phyloP scores from a whole-genome alignment of 2,888 invertebrate species.

The Drosophila setosimentum region DNA sequence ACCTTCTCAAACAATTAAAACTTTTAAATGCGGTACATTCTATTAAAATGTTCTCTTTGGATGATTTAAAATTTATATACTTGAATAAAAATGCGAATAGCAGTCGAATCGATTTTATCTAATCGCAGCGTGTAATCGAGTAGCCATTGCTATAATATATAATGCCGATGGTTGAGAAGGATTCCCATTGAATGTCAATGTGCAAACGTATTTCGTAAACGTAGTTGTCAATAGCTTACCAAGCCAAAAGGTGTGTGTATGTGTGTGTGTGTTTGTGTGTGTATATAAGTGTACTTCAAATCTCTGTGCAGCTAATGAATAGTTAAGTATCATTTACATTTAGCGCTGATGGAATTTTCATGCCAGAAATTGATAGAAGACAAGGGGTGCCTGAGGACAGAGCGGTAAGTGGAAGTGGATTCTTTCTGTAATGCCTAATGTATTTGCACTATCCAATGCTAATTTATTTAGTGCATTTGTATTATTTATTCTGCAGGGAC shows the following conservation, averaged over 20 bases:
- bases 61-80: background rate
- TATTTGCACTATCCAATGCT: constrained; percentile 43
- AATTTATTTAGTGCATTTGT: constrained; percentile 29
- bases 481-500: constrained; percentile 18
- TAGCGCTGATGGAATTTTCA: constrained; percentile 59
- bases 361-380: constrained; percentile 29
- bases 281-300: constrained; percentile 43
- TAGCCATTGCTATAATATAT: constrained; percentile 19
- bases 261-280: background rate
- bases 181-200: constrained; percentile 50
- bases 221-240: constrained; percentile 48
- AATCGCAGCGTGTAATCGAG: constrained; percentile 6
- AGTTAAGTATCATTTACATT: constrained; percentile 62
- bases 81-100: background rate
- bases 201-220: constrained; percentile 42
- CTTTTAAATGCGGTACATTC: too few relatives aligned
- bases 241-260: constrained; percentile 33
- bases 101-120: background rate
- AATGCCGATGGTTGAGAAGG: constrained; percentile 37
- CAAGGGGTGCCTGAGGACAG: background rate
- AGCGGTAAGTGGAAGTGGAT: constrained; percentile 16
- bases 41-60: background rate
- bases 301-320: constrained; percentile 58
- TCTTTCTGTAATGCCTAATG: constrained; percentile 19
- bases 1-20: background rate